phyloP scores from a whole-genome alignment of 2,113 vertebrate species.

The Micronisus gabar region DNA sequence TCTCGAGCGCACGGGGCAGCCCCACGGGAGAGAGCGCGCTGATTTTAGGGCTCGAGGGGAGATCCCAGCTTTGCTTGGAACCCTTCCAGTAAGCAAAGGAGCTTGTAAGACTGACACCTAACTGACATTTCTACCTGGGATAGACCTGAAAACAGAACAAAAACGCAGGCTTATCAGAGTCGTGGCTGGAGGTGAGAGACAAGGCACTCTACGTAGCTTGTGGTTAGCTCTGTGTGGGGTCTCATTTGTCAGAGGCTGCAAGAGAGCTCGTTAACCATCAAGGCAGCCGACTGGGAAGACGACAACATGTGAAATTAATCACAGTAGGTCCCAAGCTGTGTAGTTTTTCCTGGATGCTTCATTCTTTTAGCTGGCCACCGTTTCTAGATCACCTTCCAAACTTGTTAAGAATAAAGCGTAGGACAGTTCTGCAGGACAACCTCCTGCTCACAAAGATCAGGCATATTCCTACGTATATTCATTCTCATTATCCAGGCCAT shows the following conservation, averaged over 20 bases:
- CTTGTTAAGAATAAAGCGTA: rapidly evolving
- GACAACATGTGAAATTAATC: neutral
- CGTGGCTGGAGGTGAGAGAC: neutral
- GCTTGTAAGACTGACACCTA: neutral
- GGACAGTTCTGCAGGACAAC: neutral
- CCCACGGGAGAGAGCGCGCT: rapidly evolving
- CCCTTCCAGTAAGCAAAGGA: neutral
- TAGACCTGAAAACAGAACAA: neutral
- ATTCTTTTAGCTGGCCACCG: neutral
- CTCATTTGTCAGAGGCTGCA: neutral
- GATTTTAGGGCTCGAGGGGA: neutral
- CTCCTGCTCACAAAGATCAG: neutral
- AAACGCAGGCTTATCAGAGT: neutral
- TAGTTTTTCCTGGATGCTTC: neutral
- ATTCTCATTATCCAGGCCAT: neutral
- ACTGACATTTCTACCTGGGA: neutral
- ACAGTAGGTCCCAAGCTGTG: neutral
- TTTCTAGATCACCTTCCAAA: neutral
- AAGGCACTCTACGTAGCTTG: neutral
- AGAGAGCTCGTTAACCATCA: neutral
- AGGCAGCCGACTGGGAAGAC: neutral
- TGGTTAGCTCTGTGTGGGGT: neutral
- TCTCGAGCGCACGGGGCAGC: rapidly evolving
- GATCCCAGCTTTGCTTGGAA: neutral
- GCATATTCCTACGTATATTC: neutral